These are phyloP conservation scores for Etheostoma perlongum DNA, from an alignment of 2,797 vertebrate species.

Conservation along the genomic window DNA sequence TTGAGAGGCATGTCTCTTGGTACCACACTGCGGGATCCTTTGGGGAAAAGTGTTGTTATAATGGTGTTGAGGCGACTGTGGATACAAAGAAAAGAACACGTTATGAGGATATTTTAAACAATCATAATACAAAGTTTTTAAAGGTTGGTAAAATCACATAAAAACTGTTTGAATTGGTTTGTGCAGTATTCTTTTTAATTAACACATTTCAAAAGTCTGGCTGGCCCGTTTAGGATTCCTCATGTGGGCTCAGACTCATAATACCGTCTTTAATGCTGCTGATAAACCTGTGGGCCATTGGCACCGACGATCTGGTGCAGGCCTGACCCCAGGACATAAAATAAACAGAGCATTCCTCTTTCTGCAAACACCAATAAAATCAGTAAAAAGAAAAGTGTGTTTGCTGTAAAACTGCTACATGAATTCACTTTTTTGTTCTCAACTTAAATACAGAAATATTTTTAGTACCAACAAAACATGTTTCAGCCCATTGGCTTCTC, in stretches of 20 bases:
- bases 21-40: conserved; percentile 96
- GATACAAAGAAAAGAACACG: conserved; percentile 39
- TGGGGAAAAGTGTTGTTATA: conserved; percentile 95
- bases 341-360: conserved; percentile 12
- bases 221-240: conserved; percentile 52
- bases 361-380: conserved; percentile 26
- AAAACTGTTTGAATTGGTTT: conserved; percentile 13
- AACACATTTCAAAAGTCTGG: conserved; percentile 38
- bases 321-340: conserved; percentile 10
- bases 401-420: background rate
- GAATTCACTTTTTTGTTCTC: conserved; percentile 9
- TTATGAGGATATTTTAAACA: conserved; percentile 10
- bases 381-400: background rate
- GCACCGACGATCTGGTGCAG: background rate
- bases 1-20: conserved; percentile 99
- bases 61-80: conserved; percentile 95
- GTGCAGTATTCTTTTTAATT: conserved; percentile 45
- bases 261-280: conserved; percentile 36
- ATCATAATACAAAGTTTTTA: background rate
- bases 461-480: conserved; percentile 1
- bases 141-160: background rate
- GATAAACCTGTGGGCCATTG: conserved; percentile 36
- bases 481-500: background rate
- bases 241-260: conserved; percentile 33
- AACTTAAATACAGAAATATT: background rate